These are phyloP conservation scores for Danionella dracula DNA, from an alignment of 2,797 vertebrate genomes.

Conservation along the genomic window DNA sequence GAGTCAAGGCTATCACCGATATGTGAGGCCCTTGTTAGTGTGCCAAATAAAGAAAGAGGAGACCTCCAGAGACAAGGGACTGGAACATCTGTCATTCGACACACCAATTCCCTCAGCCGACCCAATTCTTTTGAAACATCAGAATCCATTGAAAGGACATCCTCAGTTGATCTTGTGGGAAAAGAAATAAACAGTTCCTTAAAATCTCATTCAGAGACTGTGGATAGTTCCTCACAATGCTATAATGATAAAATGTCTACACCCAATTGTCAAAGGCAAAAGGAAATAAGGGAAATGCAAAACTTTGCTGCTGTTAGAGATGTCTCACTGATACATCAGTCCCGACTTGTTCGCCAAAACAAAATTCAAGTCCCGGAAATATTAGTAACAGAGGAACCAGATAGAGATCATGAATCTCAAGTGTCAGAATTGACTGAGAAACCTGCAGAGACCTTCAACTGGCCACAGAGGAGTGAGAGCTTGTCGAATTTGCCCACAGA, in stretches of 20 bases:
- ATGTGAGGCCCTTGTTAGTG: slow-evolving; percentile 71
- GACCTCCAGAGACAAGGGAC: slow-evolving; percentile 88
- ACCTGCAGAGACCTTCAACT: slow-evolving; percentile 82
- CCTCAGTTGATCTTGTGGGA: slow-evolving; percentile 74
- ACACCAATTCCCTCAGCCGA: slow-evolving; percentile 93
- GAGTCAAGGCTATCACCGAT: slow-evolving; percentile 74
- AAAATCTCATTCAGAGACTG: slow-evolving; percentile 64
- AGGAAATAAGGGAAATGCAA: slow-evolving; percentile 61
- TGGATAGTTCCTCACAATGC: slow-evolving; percentile 51
- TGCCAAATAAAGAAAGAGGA: slow-evolving; percentile 66
- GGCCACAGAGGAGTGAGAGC: slow-evolving; percentile 95
- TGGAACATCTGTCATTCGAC: slow-evolving; percentile 95
- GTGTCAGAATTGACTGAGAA: slow-evolving; percentile 76
- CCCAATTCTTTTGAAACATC: slow-evolving; percentile 87
- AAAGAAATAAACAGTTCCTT: slow-evolving; percentile 60
- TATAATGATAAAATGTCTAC: slow-evolving; percentile 61
- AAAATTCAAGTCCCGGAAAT: slow-evolving; percentile 98
- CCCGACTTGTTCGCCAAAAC: slow-evolving; percentile 88
- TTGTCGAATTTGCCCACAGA: slow-evolving; percentile 93
- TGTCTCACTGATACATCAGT: slow-evolving; percentile 70
- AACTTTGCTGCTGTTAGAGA: slow-evolving; percentile 54
- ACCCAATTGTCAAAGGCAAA: slow-evolving; percentile 54
- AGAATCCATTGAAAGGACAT: slow-evolving; percentile 78
- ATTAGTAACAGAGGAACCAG: slow-evolving; percentile 94
- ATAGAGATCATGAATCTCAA: slow-evolving; percentile 81